Percentiles rank a stretch among this genome's conserved stretches.
Conservation (phyloP, 2,888 invertebrate genomes). For the Drosophila koepferae region DNA sequence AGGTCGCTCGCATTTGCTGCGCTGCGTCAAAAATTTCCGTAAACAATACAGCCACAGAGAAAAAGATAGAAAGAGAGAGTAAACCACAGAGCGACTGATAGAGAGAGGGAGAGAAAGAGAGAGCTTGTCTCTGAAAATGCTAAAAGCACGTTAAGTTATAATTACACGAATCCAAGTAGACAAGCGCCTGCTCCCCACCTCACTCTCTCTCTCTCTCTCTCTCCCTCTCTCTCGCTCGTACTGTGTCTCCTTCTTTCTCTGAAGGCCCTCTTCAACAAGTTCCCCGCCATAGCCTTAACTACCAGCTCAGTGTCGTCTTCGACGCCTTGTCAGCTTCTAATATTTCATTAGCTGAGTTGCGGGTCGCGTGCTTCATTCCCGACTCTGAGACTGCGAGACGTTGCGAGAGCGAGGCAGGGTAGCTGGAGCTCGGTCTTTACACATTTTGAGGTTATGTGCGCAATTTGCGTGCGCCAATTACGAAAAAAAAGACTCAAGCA, state of each 20-base stretch:
- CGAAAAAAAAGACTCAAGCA: constrained; percentile 27
- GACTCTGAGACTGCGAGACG: constrained; percentile 5
- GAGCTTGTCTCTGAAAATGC: constrained; percentile 16
- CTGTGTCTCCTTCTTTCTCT: neutral
- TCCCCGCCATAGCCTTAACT: neutral
- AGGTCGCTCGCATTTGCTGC: constrained; percentile 67
- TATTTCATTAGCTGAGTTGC: constrained; percentile 68
- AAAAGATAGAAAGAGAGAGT: constrained; percentile 10
- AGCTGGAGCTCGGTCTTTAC: constrained; percentile 14
- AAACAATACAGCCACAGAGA: constrained; percentile 39
- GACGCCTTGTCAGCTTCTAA: constrained; percentile 69
- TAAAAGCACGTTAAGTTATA: constrained; percentile 63
- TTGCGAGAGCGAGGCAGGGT: neutral
- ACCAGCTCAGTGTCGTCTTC: constrained; percentile 53
- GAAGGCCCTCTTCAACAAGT: neutral
- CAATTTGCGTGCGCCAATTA: constrained; percentile 78
- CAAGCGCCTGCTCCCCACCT: neutral
- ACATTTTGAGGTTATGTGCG: constrained; percentile 71
- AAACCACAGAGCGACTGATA: neutral
- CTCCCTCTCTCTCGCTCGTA: neutral
- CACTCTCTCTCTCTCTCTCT: neutral
- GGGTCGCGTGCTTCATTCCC: constrained; percentile 50
- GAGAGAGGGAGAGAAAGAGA: neutral
- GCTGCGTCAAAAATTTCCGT: constrained; percentile 74
- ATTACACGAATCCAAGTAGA: constrained; percentile 50